Evolutionary conservation across 2,888 invertebrate genomes (phyloP), one percentile per base, ranked within the genome.

Genomic region (Lasioglossum figueresi): DNA sequence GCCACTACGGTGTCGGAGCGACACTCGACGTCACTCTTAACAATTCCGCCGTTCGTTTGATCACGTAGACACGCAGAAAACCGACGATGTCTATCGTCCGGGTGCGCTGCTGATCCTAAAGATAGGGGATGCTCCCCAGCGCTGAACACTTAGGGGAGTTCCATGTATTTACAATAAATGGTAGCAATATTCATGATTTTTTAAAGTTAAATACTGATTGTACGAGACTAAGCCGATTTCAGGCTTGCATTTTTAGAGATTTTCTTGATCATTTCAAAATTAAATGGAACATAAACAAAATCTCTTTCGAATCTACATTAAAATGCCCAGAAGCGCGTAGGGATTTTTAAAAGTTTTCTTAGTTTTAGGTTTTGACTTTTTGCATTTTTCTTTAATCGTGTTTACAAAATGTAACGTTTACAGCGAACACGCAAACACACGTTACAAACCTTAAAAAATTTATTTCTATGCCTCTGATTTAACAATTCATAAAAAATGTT

Each of bases 11-110:
- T 34, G 31, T 48, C 19, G 40, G 14, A 31, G 45, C 31, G 71
- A 68, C 63, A 71, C 70, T 75, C 63, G 70, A 48, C 45, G 27
- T 63, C 37, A 14, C 31, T 43, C 52, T 34, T 31, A 23, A 52
- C 37, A 19, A 68, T 76, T 76, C n/a, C n/a, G 34, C 23, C 14
- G 76, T 34, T n/a, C 43, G 45, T 48, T 43, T 27, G 31, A 66
- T 76, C 76, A 34, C 52, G 31, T 31, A 48, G 72, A 56, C 34
- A 34, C n/a, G 52, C 10, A 2, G 34, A 73, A 73, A 16, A 23
- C 66, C 27, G 12, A 73, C 52, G 73, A 37, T 73, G 73, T 73
- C 6, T 48, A 34, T 34, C 73, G 4, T 12, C 3, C 23, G 37
- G 63, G 63, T 76, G 27, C 31, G 12, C 43, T 63, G 31, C 31